phyloP scores from a whole-genome alignment of 2,888 invertebrate species.

The Rhagonycha fulva region DNA sequence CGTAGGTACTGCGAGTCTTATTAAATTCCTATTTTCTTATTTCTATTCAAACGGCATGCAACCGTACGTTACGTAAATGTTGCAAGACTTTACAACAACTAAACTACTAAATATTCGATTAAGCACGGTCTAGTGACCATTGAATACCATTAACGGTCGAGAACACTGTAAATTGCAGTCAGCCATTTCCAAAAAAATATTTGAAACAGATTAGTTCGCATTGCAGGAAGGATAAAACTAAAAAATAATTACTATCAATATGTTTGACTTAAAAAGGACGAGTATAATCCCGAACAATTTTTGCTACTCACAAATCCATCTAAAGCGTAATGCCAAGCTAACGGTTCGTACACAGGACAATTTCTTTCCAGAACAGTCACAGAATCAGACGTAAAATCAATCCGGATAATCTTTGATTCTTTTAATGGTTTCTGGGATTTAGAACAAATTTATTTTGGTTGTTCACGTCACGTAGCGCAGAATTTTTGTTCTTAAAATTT shows the following conservation, averaged over 20 bases:
- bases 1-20: background rate
- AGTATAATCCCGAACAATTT: background rate
- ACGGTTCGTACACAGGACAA: conserved; percentile 26
- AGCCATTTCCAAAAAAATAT: background rate
- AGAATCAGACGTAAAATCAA: conserved; percentile 49
- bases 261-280: background rate
- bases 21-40: background rate
- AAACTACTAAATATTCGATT: background rate
- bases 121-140: background rate
- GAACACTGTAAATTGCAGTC: background rate
- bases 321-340: conserved; percentile 27
- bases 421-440: conserved; percentile 48
- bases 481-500: background rate
- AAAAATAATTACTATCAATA: background rate
- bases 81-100: background rate
- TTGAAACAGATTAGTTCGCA: background rate
- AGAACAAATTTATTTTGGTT: conserved; percentile 29
- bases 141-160: background rate
- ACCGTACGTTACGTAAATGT: background rate
- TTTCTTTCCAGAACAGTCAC: conserved; percentile 34
- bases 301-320: background rate
- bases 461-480: background rate
- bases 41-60: background rate
- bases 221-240: background rate
- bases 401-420: conserved; percentile 51